Evolutionary conservation across 2,797 vertebrate genomes (phyloP).

Genomic region (Hemitrygon akajei): DNA sequence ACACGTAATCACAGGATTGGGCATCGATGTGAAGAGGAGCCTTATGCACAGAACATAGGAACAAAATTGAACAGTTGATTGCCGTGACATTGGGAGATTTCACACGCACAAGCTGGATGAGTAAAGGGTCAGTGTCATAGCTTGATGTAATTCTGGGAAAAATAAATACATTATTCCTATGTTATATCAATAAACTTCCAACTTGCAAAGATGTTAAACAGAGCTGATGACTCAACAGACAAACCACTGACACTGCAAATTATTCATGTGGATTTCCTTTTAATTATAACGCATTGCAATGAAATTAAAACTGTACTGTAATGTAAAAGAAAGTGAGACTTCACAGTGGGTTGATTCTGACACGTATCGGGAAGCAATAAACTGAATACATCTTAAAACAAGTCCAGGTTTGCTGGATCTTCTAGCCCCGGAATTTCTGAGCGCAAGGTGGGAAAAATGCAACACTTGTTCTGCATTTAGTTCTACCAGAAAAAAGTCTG

Average conservation of each 20-base stretch:
- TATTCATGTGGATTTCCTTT: not conserved
- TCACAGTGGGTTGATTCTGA: not conserved
- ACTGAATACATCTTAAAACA: not conserved
- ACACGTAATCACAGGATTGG: not conserved
- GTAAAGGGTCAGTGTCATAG: not conserved
- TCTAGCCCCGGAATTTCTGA: not conserved
- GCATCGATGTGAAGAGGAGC: too few relatives aligned
- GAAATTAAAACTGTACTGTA: not conserved
- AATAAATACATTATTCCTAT: not conserved
- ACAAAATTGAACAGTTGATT: not conserved
- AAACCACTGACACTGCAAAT: not conserved
- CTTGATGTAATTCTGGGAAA: not conserved
- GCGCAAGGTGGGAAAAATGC: not conserved
- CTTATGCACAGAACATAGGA: not conserved
- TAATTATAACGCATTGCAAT: not conserved
- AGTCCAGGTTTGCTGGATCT: not conserved
- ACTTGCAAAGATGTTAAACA: not conserved
- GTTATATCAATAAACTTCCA: not conserved
- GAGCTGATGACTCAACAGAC: not conserved
- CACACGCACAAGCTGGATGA: too few relatives aligned
- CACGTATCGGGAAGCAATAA: not conserved
- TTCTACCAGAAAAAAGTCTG: not conserved
- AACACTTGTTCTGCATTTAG: not conserved
- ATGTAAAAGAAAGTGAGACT: not conserved
- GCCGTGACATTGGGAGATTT: not conserved